phyloP scores from a whole-genome alignment of 2,888 invertebrate genomes.

The Caenorhabditis doughertyi region DNA sequence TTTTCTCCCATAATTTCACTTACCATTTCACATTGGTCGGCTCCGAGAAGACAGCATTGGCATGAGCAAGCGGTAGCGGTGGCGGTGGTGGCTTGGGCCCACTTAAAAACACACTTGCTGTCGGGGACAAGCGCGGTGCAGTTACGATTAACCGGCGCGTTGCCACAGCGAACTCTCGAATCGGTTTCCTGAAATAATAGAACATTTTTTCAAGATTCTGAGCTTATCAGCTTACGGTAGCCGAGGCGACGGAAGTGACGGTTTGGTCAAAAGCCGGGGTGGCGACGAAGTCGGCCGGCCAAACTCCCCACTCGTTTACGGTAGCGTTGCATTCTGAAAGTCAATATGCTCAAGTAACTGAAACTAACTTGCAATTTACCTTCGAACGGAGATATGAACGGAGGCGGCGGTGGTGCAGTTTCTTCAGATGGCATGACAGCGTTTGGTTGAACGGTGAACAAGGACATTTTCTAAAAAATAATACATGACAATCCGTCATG shows the following conservation, averaged over 20 bases:
- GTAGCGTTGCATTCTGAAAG: constrained; percentile 54
- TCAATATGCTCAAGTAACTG: neutral
- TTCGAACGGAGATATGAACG: constrained; percentile 47
- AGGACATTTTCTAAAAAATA: constrained; percentile 49
- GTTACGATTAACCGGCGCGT: constrained; percentile 63
- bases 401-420: constrained; percentile 48
- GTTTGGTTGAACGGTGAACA: constrained; percentile 51
- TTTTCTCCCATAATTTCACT: neutral
- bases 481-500: too few species aligned
- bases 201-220: neutral
- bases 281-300: constrained; percentile 56
- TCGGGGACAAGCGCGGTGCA: constrained; percentile 66
- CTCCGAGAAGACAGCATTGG: constrained; percentile 63
- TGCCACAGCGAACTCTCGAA: constrained; percentile 75
- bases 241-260: constrained; percentile 49
- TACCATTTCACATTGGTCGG: constrained; percentile 65
- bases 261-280: constrained; percentile 46
- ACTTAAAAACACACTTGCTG: constrained; percentile 80
- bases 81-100: constrained; percentile 75
- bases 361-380: constrained; percentile 1
- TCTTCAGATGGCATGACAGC: constrained; percentile 33
- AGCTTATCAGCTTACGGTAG: constrained; percentile 46
- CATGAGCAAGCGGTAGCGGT: constrained; percentile 68
- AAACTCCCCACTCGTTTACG: constrained; percentile 73
- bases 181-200: constrained; percentile 58